Conservation (phyloP, 2,797 vertebrate species). For the Neomorphus geoffroyi region DNA sequence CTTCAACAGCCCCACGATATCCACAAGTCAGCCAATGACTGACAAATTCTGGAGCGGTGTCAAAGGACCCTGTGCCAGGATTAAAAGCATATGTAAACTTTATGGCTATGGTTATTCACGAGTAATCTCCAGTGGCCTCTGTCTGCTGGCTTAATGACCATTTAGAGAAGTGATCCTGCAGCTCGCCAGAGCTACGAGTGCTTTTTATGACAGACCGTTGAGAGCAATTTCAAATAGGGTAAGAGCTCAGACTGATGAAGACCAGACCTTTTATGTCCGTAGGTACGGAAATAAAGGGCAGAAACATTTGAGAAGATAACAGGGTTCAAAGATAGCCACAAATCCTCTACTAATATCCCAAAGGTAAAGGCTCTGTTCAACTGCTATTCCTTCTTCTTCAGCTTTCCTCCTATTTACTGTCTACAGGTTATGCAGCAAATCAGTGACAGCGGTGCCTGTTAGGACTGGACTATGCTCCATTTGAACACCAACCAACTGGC, state of each 20-base stretch:
- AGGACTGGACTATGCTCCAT: not conserved
- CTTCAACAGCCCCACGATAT: constrained; percentile 19
- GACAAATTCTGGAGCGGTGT: constrained; percentile 36
- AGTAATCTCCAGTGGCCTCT: constrained; percentile 39
- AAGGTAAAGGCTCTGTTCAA: not conserved
- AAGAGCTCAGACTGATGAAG: not conserved
- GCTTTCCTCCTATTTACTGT: not conserved
- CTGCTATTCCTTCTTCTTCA: not conserved
- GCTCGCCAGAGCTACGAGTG: not conserved
- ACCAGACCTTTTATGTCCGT: not conserved
- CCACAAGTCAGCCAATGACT: constrained; percentile 31
- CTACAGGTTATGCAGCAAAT: not conserved
- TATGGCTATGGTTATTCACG: constrained; percentile 18
- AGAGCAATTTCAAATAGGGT: not conserved
- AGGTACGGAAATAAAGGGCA: not conserved
- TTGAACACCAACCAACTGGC: not conserved
- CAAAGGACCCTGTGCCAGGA: constrained; percentile 37
- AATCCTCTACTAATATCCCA: not conserved
- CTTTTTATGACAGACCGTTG: not conserved
- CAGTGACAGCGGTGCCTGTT: too few species aligned
- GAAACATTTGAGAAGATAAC: not conserved
- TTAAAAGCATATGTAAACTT: constrained; percentile 62
- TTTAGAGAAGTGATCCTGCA: constrained; percentile 24
- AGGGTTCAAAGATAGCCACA: not conserved
- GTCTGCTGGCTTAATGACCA: constrained; percentile 55